Evolutionary conservation across 2,888 invertebrate species (phyloP).

Genomic region (Choreutis nemorana): DNA sequence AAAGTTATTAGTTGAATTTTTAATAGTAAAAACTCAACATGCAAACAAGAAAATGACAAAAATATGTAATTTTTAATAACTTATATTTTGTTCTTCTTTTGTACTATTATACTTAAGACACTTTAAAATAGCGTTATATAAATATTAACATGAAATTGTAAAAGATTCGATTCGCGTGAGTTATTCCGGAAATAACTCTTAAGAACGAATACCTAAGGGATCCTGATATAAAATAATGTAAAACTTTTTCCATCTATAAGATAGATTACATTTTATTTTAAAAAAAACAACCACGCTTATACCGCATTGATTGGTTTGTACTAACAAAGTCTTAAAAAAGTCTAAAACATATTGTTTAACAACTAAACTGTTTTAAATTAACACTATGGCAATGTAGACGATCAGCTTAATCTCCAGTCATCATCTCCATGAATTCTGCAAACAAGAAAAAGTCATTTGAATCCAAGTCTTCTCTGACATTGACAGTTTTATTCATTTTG

Average conservation of each 20-base stretch:
- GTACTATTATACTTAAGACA: no score
- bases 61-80: no score
- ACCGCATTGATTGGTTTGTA: conserved; percentile 50
- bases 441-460: conserved; percentile 25
- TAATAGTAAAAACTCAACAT: no score
- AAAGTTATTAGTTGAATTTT: no score
- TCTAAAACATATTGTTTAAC: conserved; percentile 35
- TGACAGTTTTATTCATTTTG: no score
- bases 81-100: no score
- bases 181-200: conserved; percentile 56
- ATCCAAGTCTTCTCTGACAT: no score
- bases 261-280: conserved; percentile 31
- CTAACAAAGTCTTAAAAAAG: conserved; percentile 41
- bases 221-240: conserved; percentile 20
- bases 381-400: conserved; percentile 20
- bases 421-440: conserved; percentile 95
- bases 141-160: conserved; percentile 46
- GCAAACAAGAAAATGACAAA: no score
- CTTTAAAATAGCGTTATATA: conserved; percentile 31
- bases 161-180: conserved; percentile 33
- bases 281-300: conserved; percentile 38
- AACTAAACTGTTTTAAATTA: conserved; percentile 30
- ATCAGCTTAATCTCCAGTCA: conserved; percentile 81
- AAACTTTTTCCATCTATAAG: conserved; percentile 44
- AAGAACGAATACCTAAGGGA: conserved; percentile 31